phyloP scores from a whole-genome alignment of 2,888 invertebrate genomes.

The Lagria hirta region DNA sequence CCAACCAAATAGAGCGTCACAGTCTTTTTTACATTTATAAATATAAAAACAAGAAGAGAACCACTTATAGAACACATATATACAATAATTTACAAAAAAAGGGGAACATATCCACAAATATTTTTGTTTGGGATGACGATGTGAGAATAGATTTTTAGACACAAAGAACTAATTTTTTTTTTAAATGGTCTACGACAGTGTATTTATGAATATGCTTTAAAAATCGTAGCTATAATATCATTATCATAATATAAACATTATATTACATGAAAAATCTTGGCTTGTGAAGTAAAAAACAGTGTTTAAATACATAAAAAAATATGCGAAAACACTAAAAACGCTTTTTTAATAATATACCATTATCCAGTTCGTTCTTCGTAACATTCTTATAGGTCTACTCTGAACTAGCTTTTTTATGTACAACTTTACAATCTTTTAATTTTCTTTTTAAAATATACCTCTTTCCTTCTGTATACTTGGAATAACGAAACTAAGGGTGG shows the following conservation, averaged over 20 bases:
- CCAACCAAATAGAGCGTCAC: constrained; percentile 25
- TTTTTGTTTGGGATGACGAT: constrained; percentile 18
- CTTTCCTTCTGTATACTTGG: constrained; percentile 34
- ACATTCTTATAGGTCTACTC: constrained; percentile 43
- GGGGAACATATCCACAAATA: constrained; percentile 21
- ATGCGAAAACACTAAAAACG: constrained; percentile 33
- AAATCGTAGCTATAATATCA: constrained; percentile 31
- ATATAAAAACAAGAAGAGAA: constrained; percentile 34
- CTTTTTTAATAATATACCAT: constrained; percentile 29
- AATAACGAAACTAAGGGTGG: constrained; percentile 17
- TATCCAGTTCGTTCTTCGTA: constrained; percentile 37
- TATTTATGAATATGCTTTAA: constrained; percentile 36
- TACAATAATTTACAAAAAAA: constrained; percentile 44
- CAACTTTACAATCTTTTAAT: constrained; percentile 28
- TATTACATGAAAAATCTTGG: constrained; percentile 39
- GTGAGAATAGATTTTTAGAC: constrained; percentile 21
- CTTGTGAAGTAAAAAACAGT: constrained; percentile 35
- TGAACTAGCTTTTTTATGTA: constrained; percentile 39
- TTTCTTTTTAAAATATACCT: constrained; percentile 40
- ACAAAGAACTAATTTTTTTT: constrained; percentile 20
- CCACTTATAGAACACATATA: constrained; percentile 45
- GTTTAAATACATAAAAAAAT: constrained; percentile 38
- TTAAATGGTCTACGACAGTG: constrained; percentile 24
- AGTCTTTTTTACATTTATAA: constrained; percentile 29
- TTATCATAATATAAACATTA: constrained; percentile 40